Evolutionary conservation across 2,797 vertebrate genomes (phyloP).

Genomic region (Pseudochirops corinnae): DNA sequence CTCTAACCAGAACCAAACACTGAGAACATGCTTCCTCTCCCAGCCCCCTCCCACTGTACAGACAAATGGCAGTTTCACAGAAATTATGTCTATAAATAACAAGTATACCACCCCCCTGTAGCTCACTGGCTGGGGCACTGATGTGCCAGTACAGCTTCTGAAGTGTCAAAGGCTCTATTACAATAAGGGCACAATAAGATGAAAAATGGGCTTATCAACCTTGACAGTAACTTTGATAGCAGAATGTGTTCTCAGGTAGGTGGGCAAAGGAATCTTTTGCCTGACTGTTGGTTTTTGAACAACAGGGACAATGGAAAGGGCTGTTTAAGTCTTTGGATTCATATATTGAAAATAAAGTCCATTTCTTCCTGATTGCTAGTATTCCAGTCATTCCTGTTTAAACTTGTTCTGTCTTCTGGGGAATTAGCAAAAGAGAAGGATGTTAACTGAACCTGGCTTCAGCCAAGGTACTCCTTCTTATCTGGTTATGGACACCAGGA

Average conservation of each 20-base stretch:
- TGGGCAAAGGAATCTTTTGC: background rate
- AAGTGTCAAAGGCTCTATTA: background rate
- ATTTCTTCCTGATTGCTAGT: background rate
- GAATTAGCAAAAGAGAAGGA: background rate
- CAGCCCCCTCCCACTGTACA: background rate
- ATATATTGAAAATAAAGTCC: background rate
- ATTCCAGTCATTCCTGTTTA: background rate
- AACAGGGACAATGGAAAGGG: background rate
- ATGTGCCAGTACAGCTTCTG: background rate
- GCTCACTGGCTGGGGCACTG: background rate
- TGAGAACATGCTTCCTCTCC: background rate
- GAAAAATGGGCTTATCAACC: background rate
- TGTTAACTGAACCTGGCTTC: background rate
- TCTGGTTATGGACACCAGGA: background rate
- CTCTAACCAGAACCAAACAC: background rate
- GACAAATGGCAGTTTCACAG: background rate
- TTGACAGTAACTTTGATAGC: background rate
- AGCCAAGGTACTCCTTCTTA: background rate
- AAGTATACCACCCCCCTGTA: background rate
- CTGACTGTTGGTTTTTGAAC: background rate
- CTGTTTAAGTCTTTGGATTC: background rate
- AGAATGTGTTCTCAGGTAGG: background rate
- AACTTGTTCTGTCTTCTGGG: too few species aligned
- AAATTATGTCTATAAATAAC: background rate
- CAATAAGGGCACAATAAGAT: background rate